Evolutionary conservation across 2,113 vertebrate genomes (phyloP).

Genomic region (Pao palembangensis): DNA sequence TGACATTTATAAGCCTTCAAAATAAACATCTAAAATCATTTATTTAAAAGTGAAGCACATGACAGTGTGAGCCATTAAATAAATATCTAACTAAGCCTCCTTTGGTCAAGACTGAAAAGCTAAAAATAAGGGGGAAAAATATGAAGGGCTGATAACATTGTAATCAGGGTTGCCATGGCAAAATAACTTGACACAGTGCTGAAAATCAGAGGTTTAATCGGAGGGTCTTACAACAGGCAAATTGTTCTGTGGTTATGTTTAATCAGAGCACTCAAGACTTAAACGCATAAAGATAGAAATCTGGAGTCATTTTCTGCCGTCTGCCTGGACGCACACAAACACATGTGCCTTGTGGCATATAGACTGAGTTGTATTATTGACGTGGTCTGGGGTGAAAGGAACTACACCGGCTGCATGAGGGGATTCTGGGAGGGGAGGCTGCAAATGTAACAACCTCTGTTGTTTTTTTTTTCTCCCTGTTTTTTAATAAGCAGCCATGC

Average conservation of each 20-base stretch:
- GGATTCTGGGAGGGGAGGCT: conserved; percentile 22
- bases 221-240: conserved; percentile 56
- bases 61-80: not conserved
- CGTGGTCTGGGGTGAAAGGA: conserved; percentile 25
- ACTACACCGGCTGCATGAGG: conserved; percentile 33
- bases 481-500: conserved; percentile 3
- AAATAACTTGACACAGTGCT: conserved; percentile 59
- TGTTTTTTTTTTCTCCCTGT: not conserved
- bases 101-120: conserved; percentile 2
- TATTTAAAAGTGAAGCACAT: conserved; percentile 1
- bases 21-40: conserved; percentile 4
- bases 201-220: conserved; percentile 66
- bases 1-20: conserved; percentile 25
- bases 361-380: conserved; percentile 45
- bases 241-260: conserved; percentile 71
- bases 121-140: conserved; percentile 17
- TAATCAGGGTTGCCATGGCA: conserved; percentile 64
- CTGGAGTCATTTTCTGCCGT: conserved; percentile 75
- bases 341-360: conserved; percentile 68
- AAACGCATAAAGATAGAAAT: conserved; percentile 70
- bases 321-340: conserved; percentile 70
- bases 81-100: not conserved
- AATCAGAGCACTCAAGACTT: conserved; percentile 70
- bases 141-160: conserved; percentile 50
- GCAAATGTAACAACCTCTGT: conserved; percentile 17